These are phyloP conservation scores for Drosophila paranaensis DNA, from an alignment of 2,888 invertebrate genomes.

Conservation along the genomic window DNA sequence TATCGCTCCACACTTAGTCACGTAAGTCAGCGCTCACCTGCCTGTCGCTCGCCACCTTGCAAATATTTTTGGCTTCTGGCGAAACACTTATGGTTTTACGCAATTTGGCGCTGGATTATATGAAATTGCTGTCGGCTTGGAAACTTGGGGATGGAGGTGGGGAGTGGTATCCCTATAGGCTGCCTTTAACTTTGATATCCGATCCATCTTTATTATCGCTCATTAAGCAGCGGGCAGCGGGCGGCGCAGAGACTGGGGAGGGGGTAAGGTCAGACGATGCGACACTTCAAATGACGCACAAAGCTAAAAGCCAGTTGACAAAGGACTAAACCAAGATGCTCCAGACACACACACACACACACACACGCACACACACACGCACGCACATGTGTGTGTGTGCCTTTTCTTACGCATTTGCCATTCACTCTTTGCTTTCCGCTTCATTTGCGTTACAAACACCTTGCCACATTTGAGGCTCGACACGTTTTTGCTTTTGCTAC, in stretches of 20 bases:
- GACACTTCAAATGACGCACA: constrained; percentile 26
- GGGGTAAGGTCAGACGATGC: constrained; percentile 1
- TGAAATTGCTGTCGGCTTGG: constrained; percentile 16
- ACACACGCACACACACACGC: neutral
- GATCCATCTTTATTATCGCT: constrained; percentile 75
- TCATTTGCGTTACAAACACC: constrained; percentile 69
- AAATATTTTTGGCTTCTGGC: constrained; percentile 4
- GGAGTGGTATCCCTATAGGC: neutral
- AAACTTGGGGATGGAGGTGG: neutral
- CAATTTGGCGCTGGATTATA: constrained; percentile 5
- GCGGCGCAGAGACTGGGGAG: neutral
- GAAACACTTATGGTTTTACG: constrained; percentile 25
- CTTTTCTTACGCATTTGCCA: constrained; percentile 40
- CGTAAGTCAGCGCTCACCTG: neutral
- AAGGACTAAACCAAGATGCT: constrained; percentile 27
- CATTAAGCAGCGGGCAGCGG: constrained; percentile 50
- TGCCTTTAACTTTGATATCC: constrained; percentile 52
- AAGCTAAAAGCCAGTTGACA: constrained; percentile 32
- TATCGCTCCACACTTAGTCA: constrained; percentile 4
- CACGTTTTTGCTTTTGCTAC: constrained; percentile 69
- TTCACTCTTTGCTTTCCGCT: constrained; percentile 47
- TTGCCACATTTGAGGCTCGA: constrained; percentile 65
- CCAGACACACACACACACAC: neutral
- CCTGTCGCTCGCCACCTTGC: neutral
- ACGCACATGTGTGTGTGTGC: no score